A percentile compares a stretch with the other conserved stretches of the same genome.
phyloP scores from a whole-genome alignment of 2,797 vertebrate genomes.

The Pteronotus mesoamericanus region DNA sequence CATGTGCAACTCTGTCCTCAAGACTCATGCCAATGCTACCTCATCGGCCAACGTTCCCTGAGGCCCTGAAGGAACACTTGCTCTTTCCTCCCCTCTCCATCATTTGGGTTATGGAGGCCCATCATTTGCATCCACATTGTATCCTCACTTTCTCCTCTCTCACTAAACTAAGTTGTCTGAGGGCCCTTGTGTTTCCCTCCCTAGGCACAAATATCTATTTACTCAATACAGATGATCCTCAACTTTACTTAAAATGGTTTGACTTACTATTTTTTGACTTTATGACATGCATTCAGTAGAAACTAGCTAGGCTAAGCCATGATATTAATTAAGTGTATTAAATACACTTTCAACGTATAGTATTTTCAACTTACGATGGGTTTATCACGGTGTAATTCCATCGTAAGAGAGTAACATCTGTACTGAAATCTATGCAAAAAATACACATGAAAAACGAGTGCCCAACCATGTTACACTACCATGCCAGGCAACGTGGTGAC shows the following conservation, averaged over 20 bases:
- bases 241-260: not conserved
- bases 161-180: not conserved
- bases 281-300: not conserved
- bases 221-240: not conserved
- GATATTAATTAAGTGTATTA: not conserved
- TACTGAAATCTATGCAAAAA: not conserved
- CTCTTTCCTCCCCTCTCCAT: not conserved
- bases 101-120: not conserved
- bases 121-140: accelerated
- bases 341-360: not conserved
- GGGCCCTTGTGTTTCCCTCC: too few species aligned
- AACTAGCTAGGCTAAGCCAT: not conserved
- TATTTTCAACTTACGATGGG: not conserved
- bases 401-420: not conserved
- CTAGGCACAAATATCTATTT: accelerated
- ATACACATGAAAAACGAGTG: accelerated
- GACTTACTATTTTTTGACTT: not conserved
- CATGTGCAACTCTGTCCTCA: not conserved
- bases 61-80: not conserved
- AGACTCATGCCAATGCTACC: not conserved
- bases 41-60: not conserved
- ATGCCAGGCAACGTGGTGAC: not conserved
- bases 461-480: not conserved
- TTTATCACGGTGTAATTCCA: not conserved
- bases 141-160: not conserved